These are phyloP conservation scores for Tiliqua scincoides DNA, from an alignment of 2,113 vertebrate species.

Conservation along the genomic window DNA sequence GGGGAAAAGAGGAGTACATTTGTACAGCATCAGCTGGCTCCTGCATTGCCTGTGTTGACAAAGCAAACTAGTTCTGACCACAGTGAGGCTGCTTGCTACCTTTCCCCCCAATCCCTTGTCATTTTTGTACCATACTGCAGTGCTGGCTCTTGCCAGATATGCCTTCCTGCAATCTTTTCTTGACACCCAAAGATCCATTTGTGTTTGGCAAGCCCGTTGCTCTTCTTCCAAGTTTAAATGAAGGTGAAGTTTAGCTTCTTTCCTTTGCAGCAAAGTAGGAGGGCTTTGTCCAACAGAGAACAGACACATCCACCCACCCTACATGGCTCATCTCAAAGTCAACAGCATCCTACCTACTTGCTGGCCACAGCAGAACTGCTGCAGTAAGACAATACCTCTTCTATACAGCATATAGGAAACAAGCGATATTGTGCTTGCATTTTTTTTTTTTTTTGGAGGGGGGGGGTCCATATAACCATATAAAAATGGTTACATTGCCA, in stretches of 20 bases:
- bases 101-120: not conserved
- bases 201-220: not conserved
- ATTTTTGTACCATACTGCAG: not conserved
- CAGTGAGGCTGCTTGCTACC: not conserved
- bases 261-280: not conserved
- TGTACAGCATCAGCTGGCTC: not conserved
- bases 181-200: not conserved
- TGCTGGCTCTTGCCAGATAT: not conserved
- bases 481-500: rapidly evolving
- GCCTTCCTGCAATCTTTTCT: not conserved
- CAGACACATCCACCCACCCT: not conserved
- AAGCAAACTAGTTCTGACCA: not conserved
- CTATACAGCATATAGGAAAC: not conserved
- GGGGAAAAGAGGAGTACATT: not conserved
- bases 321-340: not conserved
- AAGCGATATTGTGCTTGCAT: not conserved
- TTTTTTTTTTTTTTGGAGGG: too few relatives aligned
- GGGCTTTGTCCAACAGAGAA: not conserved
- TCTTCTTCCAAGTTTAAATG: not conserved
- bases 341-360: not conserved
- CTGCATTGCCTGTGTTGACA: not conserved
- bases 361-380: not conserved
- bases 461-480: too few relatives aligned
- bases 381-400: not conserved
- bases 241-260: not conserved